Conservation (phyloP, 2,888 invertebrate genomes). For the Drosophila kuntzei region DNA sequence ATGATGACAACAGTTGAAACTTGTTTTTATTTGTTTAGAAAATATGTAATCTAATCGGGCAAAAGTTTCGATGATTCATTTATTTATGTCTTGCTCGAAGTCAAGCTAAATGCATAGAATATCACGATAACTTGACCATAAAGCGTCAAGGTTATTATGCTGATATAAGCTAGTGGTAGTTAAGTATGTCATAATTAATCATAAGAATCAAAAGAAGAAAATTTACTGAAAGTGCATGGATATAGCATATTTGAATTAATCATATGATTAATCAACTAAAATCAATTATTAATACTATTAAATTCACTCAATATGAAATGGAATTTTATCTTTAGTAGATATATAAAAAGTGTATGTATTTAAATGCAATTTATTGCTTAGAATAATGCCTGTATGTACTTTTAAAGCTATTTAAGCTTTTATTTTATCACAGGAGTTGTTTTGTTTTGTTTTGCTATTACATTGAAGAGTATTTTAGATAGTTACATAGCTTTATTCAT, state of each 20-base stretch:
- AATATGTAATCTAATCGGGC: slow-evolving; percentile 37
- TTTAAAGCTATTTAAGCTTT: no score
- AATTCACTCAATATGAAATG: no score
- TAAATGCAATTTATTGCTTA: no score
- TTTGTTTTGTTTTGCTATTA: no score
- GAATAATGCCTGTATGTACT: no score
- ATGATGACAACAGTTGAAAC: slow-evolving; percentile 17
- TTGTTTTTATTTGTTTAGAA: slow-evolving; percentile 24
- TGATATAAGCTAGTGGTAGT: slow-evolving; percentile 6
- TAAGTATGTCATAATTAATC: slow-evolving; percentile 1
- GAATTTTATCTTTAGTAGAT: no score
- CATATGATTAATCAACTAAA: background rate
- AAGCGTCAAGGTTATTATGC: slow-evolving; percentile 21
- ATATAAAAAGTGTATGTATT: no score
- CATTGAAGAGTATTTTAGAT: no score
- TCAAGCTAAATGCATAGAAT: slow-evolving; percentile 20
- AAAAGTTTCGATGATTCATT: slow-evolving; percentile 38
- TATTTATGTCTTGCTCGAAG: slow-evolving; percentile 6
- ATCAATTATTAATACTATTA: no score
- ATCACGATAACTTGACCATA: slow-evolving; percentile 11
- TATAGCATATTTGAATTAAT: background rate
- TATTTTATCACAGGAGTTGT: no score
- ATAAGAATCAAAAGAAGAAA: background rate
- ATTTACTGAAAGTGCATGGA: background rate
- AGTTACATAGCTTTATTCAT: no score